Conservation (phyloP, 2,113 vertebrate species). For the Mustela nigripes region DNA sequence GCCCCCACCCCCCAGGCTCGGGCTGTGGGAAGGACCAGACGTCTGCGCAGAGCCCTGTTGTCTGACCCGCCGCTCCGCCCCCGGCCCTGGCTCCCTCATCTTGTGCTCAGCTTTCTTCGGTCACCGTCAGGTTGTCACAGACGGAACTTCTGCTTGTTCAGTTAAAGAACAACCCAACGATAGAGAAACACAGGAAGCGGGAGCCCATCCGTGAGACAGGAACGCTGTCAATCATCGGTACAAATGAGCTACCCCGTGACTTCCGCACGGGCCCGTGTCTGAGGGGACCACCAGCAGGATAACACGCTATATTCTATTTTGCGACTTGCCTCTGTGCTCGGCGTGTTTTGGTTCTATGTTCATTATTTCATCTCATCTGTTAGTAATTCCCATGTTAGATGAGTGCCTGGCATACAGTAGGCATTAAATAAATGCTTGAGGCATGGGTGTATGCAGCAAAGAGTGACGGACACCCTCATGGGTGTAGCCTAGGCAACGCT, state of each 20-base stretch:
- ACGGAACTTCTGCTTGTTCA: too few species aligned
- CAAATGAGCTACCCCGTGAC: too few species aligned
- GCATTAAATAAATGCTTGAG: rapidly evolving
- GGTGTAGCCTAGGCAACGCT: rapidly evolving
- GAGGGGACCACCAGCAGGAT: neutral
- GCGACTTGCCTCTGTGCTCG: neutral
- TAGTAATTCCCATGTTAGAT: rapidly evolving
- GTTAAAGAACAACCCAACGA: too few species aligned
- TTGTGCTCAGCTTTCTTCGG: too few species aligned
- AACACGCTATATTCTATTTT: too few species aligned
- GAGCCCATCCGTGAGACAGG: neutral
- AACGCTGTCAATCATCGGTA: rapidly evolving
- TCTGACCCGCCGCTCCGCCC: neutral
- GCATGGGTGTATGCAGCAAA: rapidly evolving
- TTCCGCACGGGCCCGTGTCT: neutral
- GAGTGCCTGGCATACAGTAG: neutral
- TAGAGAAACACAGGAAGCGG: neutral
- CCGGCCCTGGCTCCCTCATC: too few species aligned
- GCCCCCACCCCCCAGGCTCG: too few species aligned
- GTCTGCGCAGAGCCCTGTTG: neutral
- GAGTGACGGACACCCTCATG: neutral
- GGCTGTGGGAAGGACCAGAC: neutral
- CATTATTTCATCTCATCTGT: neutral
- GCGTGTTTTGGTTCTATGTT: neutral
- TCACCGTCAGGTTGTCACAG: neutral